Evolutionary conservation across 2,888 invertebrate genomes (phyloP).

Genomic region (Sabatieria punctata): DNA sequence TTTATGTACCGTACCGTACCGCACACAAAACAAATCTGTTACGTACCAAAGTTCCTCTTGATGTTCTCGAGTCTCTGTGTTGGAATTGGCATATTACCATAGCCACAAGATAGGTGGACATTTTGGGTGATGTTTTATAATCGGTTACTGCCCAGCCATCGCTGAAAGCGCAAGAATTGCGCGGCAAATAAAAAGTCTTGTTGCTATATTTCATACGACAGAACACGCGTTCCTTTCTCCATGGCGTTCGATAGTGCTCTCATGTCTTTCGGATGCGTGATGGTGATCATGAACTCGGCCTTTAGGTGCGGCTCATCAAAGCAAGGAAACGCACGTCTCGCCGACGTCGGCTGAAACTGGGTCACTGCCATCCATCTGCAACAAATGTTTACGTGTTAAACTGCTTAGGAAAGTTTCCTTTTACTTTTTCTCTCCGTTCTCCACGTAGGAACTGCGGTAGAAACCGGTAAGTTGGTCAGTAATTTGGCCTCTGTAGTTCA

Average conservation of each 20-base stretch:
- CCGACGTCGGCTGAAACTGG: slow-evolving; percentile 26
- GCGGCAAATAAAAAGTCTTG: no score
- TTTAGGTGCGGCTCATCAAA: slow-evolving; percentile 27
- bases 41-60: slow-evolving; percentile 48
- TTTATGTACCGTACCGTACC: no score
- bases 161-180: no score
- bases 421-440: slow-evolving; percentile 1
- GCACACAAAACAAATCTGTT: no score
- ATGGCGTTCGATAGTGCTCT: slow-evolving; percentile 18
- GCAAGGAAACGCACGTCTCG: slow-evolving; percentile 24
- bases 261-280: slow-evolving; percentile 23
- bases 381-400: background rate
- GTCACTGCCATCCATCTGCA: slow-evolving; percentile 20
- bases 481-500: background rate
- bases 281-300: slow-evolving; percentile 13
- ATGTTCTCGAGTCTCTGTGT: slow-evolving; percentile 45
- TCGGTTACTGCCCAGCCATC: slow-evolving; percentile 51
- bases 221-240: no score
- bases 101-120: slow-evolving; percentile 77
- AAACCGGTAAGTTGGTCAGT: background rate
- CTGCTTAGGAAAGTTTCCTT: no score
- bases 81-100: slow-evolving; percentile 67
- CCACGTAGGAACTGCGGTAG: background rate
- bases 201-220: no score
- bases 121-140: slow-evolving; percentile 38